Base-by-base conservation (phyloP, 2,888 invertebrate genomes). In the Acrobasis repandana region DNA sequence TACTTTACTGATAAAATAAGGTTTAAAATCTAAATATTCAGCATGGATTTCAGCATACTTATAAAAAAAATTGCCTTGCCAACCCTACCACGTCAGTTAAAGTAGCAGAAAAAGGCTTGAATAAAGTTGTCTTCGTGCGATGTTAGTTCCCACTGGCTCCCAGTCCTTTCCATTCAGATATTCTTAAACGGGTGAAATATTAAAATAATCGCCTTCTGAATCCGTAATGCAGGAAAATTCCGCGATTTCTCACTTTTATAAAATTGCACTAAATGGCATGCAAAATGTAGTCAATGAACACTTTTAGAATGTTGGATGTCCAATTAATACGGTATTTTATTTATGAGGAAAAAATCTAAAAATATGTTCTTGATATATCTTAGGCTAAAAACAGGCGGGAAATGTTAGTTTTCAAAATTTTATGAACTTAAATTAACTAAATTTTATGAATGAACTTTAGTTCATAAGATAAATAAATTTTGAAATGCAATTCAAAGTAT, bases 101-200 rank as follows among this genome's bases (percentile, higher is more conserved):
- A 89, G 83, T 82, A 81, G 84, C 85, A 86, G 86, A 86, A 87
- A 86, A 87, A 85, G 86, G 88, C 90, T 90, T 83, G 83, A 88
- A 90, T 90, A 86, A 88, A 90, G 88, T 86, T 86, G 83, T 85
- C 88, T 88, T 85, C 88, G 86, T 87, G 82, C 83, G 77, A 78
- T 78, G 70, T 77, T 79, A 80, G 75, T 75, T 74, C 62, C 66
- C 56, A 51, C 67, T 67, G 52, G 46, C 48, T 10, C 48, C 51
- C 51, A 14, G 52, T 28, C 56, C 54, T 50, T 49, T 28, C 56
- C 54, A 56, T 49, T 58, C 60, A 43, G 43, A 46, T 60, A 48
- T 50, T 56, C 36, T 20, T 46, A n/a, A 36, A 16, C 16, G 58
- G 46, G 46, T 56, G 56, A 14, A 46, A 34, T 43, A 54, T 57